These are phyloP conservation scores for Dendrolimus kikuchii DNA, from an alignment of 1,140 invertebrate species.

Conservation along the genomic window DNA sequence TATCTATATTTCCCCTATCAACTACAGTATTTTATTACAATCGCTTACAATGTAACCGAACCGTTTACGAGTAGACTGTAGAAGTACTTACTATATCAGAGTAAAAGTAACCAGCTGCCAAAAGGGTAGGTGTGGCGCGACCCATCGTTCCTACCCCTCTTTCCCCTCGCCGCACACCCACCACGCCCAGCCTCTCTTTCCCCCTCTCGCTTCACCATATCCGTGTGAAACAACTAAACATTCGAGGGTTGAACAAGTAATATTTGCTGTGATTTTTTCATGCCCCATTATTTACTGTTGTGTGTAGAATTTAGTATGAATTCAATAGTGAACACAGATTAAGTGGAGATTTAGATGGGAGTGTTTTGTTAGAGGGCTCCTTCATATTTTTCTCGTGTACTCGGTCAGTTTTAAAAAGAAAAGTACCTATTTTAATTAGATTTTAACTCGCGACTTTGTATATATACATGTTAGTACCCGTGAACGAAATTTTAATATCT, in stretches of 20 bases:
- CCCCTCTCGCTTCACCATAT: slow-evolving; percentile 25
- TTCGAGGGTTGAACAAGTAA: slow-evolving; percentile 36
- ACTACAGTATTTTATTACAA: no score
- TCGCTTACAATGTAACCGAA: no score
- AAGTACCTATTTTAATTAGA: no score
- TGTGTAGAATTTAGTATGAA: slow-evolving; percentile 32
- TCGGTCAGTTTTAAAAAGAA: no score
- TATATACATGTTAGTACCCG: no score
- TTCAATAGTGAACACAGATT: slow-evolving; percentile 56
- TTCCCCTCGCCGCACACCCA: slow-evolving; percentile 13
- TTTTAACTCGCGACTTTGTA: no score
- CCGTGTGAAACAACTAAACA: slow-evolving; percentile 51
- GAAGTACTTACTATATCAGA: no score
- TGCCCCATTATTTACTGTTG: slow-evolving; percentile 38
- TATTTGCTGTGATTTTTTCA: slow-evolving; percentile 53
- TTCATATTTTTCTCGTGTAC: slow-evolving; percentile 7
- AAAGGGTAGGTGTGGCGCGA: slow-evolving; percentile 39
- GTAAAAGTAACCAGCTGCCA: slow-evolving; percentile 30
- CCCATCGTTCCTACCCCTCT: slow-evolving; percentile 12
- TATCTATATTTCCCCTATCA: no score
- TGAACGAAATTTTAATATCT: no score
- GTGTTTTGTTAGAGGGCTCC: slow-evolving; percentile 28
- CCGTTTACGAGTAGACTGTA: no score
- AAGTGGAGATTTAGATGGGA: slow-evolving; percentile 44
- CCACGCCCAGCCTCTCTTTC: slow-evolving; percentile 47